Evolutionary conservation across 2,113 vertebrate species (phyloP), one percentile per base, ranked within the genome.

Genomic region (Rafetus swinhoei): DNA sequence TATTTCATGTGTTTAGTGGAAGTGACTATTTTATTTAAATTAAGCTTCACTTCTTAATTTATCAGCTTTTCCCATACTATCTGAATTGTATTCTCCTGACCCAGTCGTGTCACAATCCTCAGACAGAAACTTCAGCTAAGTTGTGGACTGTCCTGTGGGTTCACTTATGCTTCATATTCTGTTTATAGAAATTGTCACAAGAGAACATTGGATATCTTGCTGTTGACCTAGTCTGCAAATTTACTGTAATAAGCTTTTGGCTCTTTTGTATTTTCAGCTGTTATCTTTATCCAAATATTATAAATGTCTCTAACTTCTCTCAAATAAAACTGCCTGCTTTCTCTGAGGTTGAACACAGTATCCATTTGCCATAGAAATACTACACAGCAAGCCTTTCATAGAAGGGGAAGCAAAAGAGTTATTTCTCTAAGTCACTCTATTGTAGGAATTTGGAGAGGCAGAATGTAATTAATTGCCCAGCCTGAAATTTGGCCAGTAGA

Each of bases 401-500:
- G 79, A 19, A 74, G 2, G 39, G 82, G 29, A 80, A 62, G 81
- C 79, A 62, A 62, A 90, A 80, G 82, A 92, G 25, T 95, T 94
- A 90, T 77, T 94, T 96, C 88, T 90, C 72, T 79, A 80, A 79
- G 72, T 88, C 92, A 94, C 81, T 81, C 81, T 87, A 82, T 69
- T 89, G 82, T 94, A 93, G 92, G 95, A 96, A 94, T 95, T 89
- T 95, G 83, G 56, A 95, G 84, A 81, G 53, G 82, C 92, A 96
- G 88, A 96, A 83, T 90, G 56, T 69, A 96, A 95, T 96, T 94
- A 96, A 95, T 97, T 95, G 86, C 82, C 7, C 3, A 93, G 77
- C 79, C 88, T 96, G 94, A 96, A 92, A 93, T 92, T 95, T 94
- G 82, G 85, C 86, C 90, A 93, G 85, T 85, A n/a, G n/a, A 88